Evolutionary conservation across 2,113 vertebrate species (phyloP).

Genomic region (Psittacus erithacus): DNA sequence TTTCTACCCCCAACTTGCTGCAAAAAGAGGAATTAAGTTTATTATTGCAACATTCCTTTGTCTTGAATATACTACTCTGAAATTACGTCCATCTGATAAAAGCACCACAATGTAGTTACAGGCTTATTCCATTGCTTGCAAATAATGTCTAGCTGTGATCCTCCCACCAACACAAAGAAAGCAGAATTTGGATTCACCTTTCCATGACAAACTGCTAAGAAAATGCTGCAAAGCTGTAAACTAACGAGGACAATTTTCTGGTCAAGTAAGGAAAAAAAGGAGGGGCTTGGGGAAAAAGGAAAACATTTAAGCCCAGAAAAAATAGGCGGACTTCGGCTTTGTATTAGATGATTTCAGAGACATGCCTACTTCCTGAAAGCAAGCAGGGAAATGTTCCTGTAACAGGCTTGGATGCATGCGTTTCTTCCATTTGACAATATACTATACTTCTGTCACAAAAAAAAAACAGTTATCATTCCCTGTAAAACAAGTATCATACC

Average conservation of each 20-base stretch:
- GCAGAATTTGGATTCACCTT: neutral
- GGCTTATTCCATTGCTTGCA: neutral
- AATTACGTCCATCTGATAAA: neutral
- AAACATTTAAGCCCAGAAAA: neutral
- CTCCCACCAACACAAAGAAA: neutral
- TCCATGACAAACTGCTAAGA: neutral
- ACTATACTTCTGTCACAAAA: neutral
- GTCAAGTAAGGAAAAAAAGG: neutral
- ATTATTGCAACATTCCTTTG: neutral
- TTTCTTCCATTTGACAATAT: neutral
- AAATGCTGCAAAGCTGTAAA: neutral
- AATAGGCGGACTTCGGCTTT: neutral
- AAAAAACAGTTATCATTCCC: neutral
- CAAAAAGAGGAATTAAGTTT: neutral
- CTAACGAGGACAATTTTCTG: neutral
- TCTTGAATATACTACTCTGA: neutral
- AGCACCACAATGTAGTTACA: neutral
- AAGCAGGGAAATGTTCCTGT: neutral
- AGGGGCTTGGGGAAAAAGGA: neutral
- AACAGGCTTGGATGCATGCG: neutral
- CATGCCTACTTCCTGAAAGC: neutral
- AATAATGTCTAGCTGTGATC: neutral
- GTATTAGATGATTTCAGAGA: neutral
- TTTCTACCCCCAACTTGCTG: neutral
- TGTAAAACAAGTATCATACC: constrained; percentile 72